Conservation (phyloP, 2,888 invertebrate species). For the Acronicta alni region DNA sequence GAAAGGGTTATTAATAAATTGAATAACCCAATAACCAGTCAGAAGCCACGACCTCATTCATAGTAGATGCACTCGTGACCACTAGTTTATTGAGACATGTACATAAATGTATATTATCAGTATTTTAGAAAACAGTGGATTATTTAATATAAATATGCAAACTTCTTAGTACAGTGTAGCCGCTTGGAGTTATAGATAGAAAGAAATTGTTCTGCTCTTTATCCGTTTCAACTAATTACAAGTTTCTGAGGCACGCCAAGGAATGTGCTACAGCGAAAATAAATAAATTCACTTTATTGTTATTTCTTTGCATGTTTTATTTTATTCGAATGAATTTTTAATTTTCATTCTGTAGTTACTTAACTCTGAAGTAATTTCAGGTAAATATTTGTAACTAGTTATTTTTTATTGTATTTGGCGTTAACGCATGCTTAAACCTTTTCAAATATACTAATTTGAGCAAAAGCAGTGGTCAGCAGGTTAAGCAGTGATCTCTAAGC, state of each 20-base stretch:
- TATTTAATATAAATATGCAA: constrained; percentile 20
- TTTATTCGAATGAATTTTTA: constrained; percentile 36
- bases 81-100: too few species aligned
- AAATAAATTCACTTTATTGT: constrained; percentile 46
- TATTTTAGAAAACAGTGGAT: constrained; percentile 4
- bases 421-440: too few species aligned
- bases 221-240: constrained; percentile 68
- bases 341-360: constrained; percentile 10
- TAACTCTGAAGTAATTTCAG: neutral
- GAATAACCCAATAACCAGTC: too few species aligned
- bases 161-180: constrained; percentile 22
- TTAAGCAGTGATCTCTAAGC: too few species aligned
- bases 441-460: too few species aligned
- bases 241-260: constrained; percentile 57
- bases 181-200: constrained; percentile 34
- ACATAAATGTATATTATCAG: neutral
- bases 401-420: too few species aligned
- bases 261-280: constrained; percentile 54
- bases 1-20: too few species aligned
- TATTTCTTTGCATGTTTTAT: constrained; percentile 48
- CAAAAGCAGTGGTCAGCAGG: too few species aligned
- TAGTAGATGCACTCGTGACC: too few species aligned
- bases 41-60: too few species aligned
- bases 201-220: constrained; percentile 60
- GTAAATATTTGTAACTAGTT: too few species aligned